phyloP scores from a whole-genome alignment of 2,113 vertebrate species.

The Orthochromis indermauri region DNA sequence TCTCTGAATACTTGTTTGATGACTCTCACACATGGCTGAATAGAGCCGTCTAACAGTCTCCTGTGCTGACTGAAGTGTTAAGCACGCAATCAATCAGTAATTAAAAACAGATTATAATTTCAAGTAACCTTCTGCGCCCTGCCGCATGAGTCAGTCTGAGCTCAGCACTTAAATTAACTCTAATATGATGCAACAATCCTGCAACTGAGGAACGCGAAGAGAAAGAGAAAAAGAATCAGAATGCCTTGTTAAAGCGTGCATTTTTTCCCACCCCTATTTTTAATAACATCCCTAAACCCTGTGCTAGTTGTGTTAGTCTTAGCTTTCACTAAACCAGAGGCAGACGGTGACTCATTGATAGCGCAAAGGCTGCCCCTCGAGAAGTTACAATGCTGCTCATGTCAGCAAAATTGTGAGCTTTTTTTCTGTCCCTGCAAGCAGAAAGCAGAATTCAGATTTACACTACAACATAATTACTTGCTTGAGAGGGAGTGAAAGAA shows the following conservation, averaged over 20 bases:
- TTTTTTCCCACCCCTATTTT: not conserved
- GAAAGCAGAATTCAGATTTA: not conserved
- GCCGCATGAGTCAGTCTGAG: slow-evolving; percentile 18
- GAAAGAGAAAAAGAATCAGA: slow-evolving; percentile 5
- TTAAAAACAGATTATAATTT: slow-evolving; percentile 8
- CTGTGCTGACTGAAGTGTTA: not conserved
- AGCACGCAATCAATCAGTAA: slow-evolving; percentile 5
- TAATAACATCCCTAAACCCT: not conserved
- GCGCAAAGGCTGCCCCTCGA: not conserved
- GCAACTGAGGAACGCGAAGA: slow-evolving; percentile 1
- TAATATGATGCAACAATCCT: slow-evolving; percentile 35
- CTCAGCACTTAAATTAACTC: slow-evolving; percentile 6
- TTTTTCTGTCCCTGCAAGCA: not conserved
- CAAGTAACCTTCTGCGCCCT: not conserved
- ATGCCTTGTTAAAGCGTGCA: not conserved
- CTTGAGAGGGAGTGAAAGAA: not conserved
- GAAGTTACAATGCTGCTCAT: not conserved
- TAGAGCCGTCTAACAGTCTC: not conserved
- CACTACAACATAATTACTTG: not conserved
- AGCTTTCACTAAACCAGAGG: not conserved
- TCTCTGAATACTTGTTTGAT: not conserved
- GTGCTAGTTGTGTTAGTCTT: not conserved
- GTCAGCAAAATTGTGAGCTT: slow-evolving; percentile 13
- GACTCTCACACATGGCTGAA: not conserved
- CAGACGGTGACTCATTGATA: not conserved